A percentile compares a stretch with the other conserved stretches of the same genome.
Conservation (phyloP, 1,140 invertebrate genomes). For the Megalopta genalis region DNA sequence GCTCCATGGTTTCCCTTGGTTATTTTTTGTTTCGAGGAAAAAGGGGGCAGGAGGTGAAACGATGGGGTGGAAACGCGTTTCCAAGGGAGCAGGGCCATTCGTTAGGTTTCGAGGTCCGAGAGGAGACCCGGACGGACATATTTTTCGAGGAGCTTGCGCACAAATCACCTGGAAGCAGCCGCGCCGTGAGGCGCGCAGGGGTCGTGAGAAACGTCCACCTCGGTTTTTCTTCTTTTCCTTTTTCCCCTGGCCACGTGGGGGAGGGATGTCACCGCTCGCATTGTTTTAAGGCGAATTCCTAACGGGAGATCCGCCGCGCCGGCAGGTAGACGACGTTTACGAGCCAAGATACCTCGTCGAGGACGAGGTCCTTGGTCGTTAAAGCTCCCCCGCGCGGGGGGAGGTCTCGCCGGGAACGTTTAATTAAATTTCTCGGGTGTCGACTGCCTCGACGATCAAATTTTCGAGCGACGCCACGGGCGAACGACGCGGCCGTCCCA, state of each 20-base stretch:
- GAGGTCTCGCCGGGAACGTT: background rate
- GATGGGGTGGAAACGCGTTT: constrained; percentile 9
- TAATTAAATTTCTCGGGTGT: constrained; percentile 29
- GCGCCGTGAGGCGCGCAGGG: constrained; percentile 51
- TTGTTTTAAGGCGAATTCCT: constrained; percentile 75
- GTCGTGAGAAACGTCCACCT: constrained; percentile 65
- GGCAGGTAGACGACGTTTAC: constrained; percentile 67
- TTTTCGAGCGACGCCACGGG: background rate
- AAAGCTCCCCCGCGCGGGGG: constrained; percentile 13
- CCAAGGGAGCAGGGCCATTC: background rate
- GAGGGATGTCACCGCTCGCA: constrained; percentile 69
- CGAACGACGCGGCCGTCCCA: too few species aligned
- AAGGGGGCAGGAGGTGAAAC: too few species aligned
- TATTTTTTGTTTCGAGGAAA: too few species aligned
- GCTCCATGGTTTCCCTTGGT: too few species aligned
- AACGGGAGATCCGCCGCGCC: constrained; percentile 58
- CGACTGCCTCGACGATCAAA: background rate
- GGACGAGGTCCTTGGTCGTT: constrained; percentile 40
- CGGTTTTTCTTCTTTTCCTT: constrained; percentile 27
- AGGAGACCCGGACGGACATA: constrained; percentile 7
- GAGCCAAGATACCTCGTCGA: constrained; percentile 47
- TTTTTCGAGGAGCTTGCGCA: constrained; percentile 48
- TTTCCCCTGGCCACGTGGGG: constrained; percentile 16
- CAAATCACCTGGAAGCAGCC: constrained; percentile 57
- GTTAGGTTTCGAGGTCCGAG: constrained; percentile 14